These are phyloP conservation scores for Theodoxus fluviatilis DNA, from an alignment of 2,888 invertebrate genomes.

Conservation along the genomic window DNA sequence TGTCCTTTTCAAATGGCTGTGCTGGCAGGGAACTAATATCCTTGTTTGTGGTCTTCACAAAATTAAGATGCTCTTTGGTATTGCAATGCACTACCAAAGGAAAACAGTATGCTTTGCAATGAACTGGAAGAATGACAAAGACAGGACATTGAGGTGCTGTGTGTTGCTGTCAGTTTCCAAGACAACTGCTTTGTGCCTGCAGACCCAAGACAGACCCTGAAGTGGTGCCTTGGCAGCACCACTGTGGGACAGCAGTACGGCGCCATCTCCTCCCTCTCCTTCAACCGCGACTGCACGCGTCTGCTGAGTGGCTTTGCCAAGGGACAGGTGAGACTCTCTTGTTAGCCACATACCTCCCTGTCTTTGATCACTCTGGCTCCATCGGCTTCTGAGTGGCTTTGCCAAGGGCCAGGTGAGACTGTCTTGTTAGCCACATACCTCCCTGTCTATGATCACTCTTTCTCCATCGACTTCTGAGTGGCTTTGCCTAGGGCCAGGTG, in stretches of 20 bases:
- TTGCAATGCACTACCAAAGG: no score
- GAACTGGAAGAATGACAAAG: no score
- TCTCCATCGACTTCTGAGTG: constrained; percentile 85
- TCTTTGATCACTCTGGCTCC: no score
- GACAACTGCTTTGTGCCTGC: constrained; percentile 27
- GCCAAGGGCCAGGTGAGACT: constrained; percentile 75
- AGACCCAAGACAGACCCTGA: constrained; percentile 77
- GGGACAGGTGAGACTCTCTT: constrained; percentile 72
- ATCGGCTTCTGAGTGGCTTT: constrained; percentile 82
- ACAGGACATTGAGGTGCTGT: no score
- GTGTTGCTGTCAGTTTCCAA: no score
- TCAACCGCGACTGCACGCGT: constrained; percentile 86
- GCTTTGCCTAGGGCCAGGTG: constrained; percentile 77
- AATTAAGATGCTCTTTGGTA: not conserved
- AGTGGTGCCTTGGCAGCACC: constrained; percentile 80
- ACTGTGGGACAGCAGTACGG: constrained; percentile 77
- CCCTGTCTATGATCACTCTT: no score
- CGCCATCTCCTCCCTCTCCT: constrained; percentile 74
- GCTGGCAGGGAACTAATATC: no score
- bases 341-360: no score
- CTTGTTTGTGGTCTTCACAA: no score
- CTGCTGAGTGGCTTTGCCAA: constrained; percentile 82
- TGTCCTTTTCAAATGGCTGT: no score
- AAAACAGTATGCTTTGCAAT: no score
- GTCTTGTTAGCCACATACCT: no score